Evolutionary conservation across 37 sponge, comb jelly and placozoan species (phyloP), one percentile per base, ranked within the genome.

Genomic region (Haliclona indistincta): DNA sequence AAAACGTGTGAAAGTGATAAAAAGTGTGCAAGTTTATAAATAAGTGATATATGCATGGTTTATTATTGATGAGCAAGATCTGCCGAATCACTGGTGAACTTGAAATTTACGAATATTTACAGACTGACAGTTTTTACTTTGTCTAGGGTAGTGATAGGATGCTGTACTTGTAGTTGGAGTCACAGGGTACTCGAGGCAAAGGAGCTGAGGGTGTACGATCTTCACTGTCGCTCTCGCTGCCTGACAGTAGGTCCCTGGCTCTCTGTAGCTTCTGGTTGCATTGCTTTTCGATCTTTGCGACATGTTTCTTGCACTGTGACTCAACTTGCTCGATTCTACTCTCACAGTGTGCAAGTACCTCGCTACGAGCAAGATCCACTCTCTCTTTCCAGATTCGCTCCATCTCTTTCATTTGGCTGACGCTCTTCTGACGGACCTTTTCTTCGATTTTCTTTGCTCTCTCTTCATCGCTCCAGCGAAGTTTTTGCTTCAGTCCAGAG

Each of bases 331-430:
- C 75, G n/a, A 87, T 87, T 19, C 88, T 54, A 6, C 77, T 74
- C 43, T 87, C 76, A 68, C 76, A 87, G 36, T 80, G 75, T 4
- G 76, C 76, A 45, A 87, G 28, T 22, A 81, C 77, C 40, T 87
- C 88, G 22, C 77, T 60, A 40, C 81, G 67, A 22, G 88, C 88
- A 44, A 54, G 19, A 3, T 78, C 71, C 23, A 81, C 47, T 41
- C 63, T 87, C 67, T 87, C 81, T 54, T 80, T 62, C 88, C 88
- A 87, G 2, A 54, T 38, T 4, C 66, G 41, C n/a, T 86, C 87
- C 54, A 74, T 45, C 38, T 72, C 56, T 17, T 78, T 35, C 35
- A 73, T 51, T 35, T 68, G 43, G 2, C 68, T 53, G 26, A 70
- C 84, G 55, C 84, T 83, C 20, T 64, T 83, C 0, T 70, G 60